phyloP scores from a whole-genome alignment of 2,797 vertebrate species.

The Odontamblyopus rebecca region DNA sequence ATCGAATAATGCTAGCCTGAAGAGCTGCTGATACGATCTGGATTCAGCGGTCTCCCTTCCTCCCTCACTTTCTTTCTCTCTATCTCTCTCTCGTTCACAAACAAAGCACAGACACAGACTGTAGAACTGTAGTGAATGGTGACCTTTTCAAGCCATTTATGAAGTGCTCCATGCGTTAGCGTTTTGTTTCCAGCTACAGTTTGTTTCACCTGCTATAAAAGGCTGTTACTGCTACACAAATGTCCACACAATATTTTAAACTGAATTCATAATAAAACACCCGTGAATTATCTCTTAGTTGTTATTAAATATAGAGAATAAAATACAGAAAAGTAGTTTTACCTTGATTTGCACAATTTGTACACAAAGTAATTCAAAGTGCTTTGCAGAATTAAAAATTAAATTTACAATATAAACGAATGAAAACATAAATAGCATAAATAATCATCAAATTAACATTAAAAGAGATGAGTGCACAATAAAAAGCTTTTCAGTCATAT shows the following conservation, averaged over 20 bases:
- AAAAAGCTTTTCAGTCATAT: too few relatives aligned
- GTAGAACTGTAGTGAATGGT: constrained; percentile 22
- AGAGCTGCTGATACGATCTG: constrained; percentile 27
- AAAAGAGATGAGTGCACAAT: too few relatives aligned
- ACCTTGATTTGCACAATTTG: not conserved
- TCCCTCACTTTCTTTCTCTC: not conserved
- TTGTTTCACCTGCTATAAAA: not conserved
- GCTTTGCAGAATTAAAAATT: too few relatives aligned
- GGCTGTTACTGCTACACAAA: not conserved
- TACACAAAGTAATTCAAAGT: too few relatives aligned
- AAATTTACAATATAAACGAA: too few relatives aligned
- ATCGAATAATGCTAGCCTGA: constrained; percentile 19
- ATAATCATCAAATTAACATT: too few relatives aligned
- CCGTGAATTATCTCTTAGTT: too few relatives aligned
- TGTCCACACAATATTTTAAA: too few relatives aligned
- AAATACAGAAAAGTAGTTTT: not conserved
- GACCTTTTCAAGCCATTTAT: constrained; percentile 47
- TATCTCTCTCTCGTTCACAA: not conserved
- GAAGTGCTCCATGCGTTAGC: constrained; percentile 17
- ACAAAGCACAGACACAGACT: not conserved
- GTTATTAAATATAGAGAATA: too few relatives aligned
- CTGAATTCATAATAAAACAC: too few relatives aligned
- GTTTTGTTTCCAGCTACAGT: constrained; percentile 25
- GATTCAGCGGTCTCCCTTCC: not conserved
- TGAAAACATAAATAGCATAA: too few relatives aligned